A percentile compares a stretch with the other conserved stretches of the same genome.
These are phyloP conservation scores for Sphenopsis melanotis DNA, from an alignment of 2,797 vertebrate genomes.

Conservation along the genomic window DNA sequence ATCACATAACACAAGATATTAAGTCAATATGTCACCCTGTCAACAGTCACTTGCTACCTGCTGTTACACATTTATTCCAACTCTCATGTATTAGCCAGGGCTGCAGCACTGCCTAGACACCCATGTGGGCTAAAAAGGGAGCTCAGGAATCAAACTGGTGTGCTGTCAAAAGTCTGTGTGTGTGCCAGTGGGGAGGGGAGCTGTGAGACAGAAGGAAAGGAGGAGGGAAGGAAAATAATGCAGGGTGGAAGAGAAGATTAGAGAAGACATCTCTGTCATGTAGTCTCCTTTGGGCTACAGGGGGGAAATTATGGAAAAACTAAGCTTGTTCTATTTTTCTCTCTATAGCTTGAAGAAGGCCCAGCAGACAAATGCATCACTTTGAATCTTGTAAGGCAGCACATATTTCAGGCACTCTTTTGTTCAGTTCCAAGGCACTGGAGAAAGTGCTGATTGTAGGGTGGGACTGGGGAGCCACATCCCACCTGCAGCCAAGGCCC, in stretches of 20 bases:
- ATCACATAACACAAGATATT: slow-evolving; percentile 75
- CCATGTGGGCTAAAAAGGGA: slow-evolving; percentile 65
- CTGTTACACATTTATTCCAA: slow-evolving; percentile 78
- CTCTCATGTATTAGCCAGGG: slow-evolving; percentile 67
- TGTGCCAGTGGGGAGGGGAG: slow-evolving; percentile 31
- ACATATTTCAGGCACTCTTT: neutral
- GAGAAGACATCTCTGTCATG: slow-evolving; percentile 58
- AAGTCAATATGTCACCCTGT: slow-evolving; percentile 80
- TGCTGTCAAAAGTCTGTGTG: slow-evolving; percentile 60
- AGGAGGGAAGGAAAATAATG: slow-evolving; percentile 60
- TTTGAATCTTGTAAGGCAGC: slow-evolving; percentile 21
- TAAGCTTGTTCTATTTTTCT: slow-evolving; percentile 51
- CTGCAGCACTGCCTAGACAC: slow-evolving; percentile 69
- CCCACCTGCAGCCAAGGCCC: neutral
- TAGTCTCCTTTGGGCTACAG: slow-evolving; percentile 60
- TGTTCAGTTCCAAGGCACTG: neutral
- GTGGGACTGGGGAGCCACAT: neutral
- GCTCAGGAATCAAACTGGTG: slow-evolving; percentile 59
- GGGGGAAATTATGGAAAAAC: slow-evolving; percentile 41
- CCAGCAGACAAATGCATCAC: slow-evolving; percentile 56
- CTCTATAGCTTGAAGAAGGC: slow-evolving; percentile 36
- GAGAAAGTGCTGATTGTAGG: neutral
- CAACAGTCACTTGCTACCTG: slow-evolving; percentile 79
- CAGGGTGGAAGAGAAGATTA: slow-evolving; percentile 65
- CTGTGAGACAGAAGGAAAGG: slow-evolving; percentile 64